Evolutionary conservation across 2,797 vertebrate species (phyloP).

Genomic region (Gymnothorax reevesii): DNA sequence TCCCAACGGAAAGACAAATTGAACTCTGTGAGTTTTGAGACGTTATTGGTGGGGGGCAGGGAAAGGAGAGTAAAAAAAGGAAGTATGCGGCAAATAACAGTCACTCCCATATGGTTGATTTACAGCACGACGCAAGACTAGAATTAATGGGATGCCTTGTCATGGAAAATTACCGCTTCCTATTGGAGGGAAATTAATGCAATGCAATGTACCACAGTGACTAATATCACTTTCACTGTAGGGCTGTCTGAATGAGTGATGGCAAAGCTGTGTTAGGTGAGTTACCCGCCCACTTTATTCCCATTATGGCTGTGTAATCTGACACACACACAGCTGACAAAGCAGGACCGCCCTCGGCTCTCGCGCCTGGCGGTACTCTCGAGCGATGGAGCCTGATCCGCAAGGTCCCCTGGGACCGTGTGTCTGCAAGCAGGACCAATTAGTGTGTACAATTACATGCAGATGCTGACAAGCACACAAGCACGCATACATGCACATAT

Average conservation of each 20-base stretch:
- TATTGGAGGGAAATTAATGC: slow-evolving; percentile 20
- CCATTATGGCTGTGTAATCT: slow-evolving; percentile 53
- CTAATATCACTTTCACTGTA: slow-evolving; percentile 6
- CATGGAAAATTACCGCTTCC: slow-evolving; percentile 16
- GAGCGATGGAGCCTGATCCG: slow-evolving; percentile 3
- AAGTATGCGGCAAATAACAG: not conserved
- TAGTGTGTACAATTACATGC: not conserved
- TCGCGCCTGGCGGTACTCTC: not conserved
- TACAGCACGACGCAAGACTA: not conserved
- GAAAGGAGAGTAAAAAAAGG: not conserved
- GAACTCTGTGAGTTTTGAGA: not conserved
- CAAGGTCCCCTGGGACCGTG: not conserved
- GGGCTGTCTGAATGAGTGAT: slow-evolving; percentile 58
- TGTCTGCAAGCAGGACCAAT: slow-evolving; percentile 3
- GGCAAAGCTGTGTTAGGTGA: slow-evolving; percentile 52
- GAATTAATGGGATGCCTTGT: slow-evolving; percentile 11
- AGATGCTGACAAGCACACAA: not conserved
- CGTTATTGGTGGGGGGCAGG: not conserved
- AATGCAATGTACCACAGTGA: not conserved
- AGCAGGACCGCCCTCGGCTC: slow-evolving; percentile 35
- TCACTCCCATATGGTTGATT: not conserved
- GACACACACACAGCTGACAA: slow-evolving; percentile 59
- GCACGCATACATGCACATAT: not conserved
- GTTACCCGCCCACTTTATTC: slow-evolving; percentile 60
- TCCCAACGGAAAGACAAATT: slow-evolving; percentile 6